A percentile compares a stretch with the other conserved stretches of the same genome.
Evolutionary conservation across 2,113 vertebrate genomes (phyloP).

Genomic region (Irena cyanogastra): DNA sequence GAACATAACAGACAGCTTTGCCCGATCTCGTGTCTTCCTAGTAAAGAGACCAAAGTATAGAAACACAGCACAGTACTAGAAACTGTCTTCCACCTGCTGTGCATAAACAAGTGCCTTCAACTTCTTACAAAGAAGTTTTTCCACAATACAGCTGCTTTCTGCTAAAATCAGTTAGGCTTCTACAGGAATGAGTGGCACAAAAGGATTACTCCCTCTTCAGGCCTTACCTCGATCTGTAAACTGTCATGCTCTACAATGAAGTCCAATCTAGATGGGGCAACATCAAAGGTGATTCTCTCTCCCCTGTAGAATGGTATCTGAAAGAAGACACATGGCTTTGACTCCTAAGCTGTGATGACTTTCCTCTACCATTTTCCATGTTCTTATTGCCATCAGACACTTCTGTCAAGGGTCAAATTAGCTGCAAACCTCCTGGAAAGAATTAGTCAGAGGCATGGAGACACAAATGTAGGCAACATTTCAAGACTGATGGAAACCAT

Average conservation of each 20-base stretch:
- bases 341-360: neutral
- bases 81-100: neutral
- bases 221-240: constrained; percentile 85
- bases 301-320: constrained; percentile 96
- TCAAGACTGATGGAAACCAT: neutral
- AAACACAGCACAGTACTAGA: fast-evolving
- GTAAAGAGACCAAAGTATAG: neutral
- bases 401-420: neutral
- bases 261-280: constrained; percentile 89
- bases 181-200: neutral
- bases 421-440: neutral
- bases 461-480: neutral
- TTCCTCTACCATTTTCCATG: neutral
- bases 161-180: neutral
- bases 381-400: neutral
- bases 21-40: neutral
- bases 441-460: neutral
- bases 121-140: neutral
- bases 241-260: constrained; percentile 91
- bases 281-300: constrained; percentile 96
- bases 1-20: neutral
- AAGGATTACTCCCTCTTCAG: neutral
- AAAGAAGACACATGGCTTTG: neutral
- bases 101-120: neutral
- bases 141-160: neutral